Base-by-base conservation (phyloP, 2,888 invertebrate species). In the Dexiosoma caninum region DNA sequence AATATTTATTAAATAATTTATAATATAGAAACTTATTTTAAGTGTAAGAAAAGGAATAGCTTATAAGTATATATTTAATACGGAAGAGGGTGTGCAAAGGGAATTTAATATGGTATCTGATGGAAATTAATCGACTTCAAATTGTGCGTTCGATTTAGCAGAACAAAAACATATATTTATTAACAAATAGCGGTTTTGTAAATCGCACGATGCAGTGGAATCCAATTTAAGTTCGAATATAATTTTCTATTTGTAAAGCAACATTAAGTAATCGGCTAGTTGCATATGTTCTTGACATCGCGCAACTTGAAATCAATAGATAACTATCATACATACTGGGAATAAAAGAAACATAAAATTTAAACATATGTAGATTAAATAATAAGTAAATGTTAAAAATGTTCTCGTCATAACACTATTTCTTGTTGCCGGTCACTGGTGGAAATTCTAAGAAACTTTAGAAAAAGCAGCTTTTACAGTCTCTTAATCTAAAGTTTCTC, bases 401-500 rank as follows among this genome's bases (percentile, higher is more conserved):
- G n/a, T 12, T 49, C 12, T 14, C 14, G 62, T 81, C 72, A 77
- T 81, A 81, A 59, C 57, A 69, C 30, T 81, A 81, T 81, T 81
- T 69, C 62, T 81, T 81, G 57, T 30, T 64, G 42, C 6, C 9
- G 57, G 30, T 3, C 57, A 49, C 10, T n/a, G n/a, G n/a, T n/a
- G 27, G 9, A 27, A 32, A 66, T 44, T 46, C 12, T 27, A 44
- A 59, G 51, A 71, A 79, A 75, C 57, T 75, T 59, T 60, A 66
- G 59, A 23, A 85, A 70, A 44, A 64, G 35, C 49, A 30, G 27
- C 12, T 30, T 27, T 44, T 32, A 40, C 83, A 88, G 87, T 88
- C 87, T 88, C 85, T 84, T 86, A 85, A 86, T 79, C 57, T 59
- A 70, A 78, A 72, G 44, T 57, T 69, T 70, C 53, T 40, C 60